phyloP scores from a whole-genome alignment of 2,113 vertebrate genomes.

The Oenanthe melanoleuca region DNA sequence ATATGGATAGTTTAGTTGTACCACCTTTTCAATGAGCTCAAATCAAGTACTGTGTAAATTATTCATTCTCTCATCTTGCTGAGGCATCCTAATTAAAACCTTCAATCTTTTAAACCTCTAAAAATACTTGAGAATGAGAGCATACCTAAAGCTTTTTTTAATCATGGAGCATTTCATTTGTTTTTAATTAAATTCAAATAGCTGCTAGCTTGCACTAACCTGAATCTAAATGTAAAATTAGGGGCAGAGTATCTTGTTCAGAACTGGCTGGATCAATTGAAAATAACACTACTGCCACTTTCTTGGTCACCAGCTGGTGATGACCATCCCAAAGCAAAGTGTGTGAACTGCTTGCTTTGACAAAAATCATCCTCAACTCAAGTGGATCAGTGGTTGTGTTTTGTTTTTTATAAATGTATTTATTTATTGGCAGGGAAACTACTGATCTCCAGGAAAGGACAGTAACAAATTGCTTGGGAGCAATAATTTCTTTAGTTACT shows the following conservation, averaged over 20 bases:
- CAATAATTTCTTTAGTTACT: not conserved
- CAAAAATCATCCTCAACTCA: not conserved
- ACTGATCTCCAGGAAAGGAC: not conserved
- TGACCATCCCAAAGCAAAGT: not conserved
- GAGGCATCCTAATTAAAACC: not conserved
- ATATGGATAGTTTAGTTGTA: not conserved
- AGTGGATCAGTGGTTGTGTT: not conserved
- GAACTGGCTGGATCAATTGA: not conserved
- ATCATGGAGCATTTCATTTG: not conserved
- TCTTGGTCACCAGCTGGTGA: not conserved
- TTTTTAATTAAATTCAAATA: constrained; percentile 11
- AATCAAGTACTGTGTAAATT: not conserved
- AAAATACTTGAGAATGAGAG: not conserved
- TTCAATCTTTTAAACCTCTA: not conserved
- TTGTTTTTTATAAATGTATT: not conserved
- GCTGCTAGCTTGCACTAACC: not conserved
- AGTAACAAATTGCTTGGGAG: not conserved
- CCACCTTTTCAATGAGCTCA: not conserved
- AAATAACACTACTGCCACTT: not conserved
- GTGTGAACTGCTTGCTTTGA: not conserved
- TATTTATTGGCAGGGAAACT: not conserved
- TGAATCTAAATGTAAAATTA: not conserved
- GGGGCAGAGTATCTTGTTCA: not conserved
- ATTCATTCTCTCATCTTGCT: not conserved
- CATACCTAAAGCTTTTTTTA: not conserved